Conservation (phyloP, 1,140 invertebrate genomes). For the Heliconius hewitsoni region DNA sequence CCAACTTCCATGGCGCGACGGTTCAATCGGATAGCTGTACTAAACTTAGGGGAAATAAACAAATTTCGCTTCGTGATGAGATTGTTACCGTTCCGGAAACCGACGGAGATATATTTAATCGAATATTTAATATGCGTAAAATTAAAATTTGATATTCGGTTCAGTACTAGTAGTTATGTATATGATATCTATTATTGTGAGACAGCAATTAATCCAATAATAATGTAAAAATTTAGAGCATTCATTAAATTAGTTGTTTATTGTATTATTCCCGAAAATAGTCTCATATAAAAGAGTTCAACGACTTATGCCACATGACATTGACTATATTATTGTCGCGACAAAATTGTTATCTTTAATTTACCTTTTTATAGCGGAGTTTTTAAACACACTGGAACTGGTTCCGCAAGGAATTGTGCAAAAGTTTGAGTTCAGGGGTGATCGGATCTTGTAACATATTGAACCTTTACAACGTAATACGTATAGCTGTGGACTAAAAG, state of each 20-base stretch:
- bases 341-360: constrained; percentile 6
- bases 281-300: constrained; percentile 64
- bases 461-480: neutral
- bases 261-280: constrained; percentile 21
- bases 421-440: neutral
- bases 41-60: constrained; percentile 61
- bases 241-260: neutral
- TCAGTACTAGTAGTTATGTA: neutral
- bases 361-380: neutral
- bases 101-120: constrained; percentile 49
- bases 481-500: neutral
- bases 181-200: neutral
- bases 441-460: neutral
- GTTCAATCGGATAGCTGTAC: constrained; percentile 49
- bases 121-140: constrained; percentile 59
- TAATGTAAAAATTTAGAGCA: neutral
- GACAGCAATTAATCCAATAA: neutral
- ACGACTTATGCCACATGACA: constrained; percentile 43
- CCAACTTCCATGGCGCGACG: constrained; percentile 38
- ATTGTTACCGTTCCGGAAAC: constrained; percentile 58
- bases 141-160: constrained; percentile 46
- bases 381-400: neutral
- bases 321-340: neutral
- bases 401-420: neutral
- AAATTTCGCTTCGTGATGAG: constrained; percentile 59